Conservation (phyloP, 2,113 vertebrate species). For the Rousettus leschenaultii region DNA sequence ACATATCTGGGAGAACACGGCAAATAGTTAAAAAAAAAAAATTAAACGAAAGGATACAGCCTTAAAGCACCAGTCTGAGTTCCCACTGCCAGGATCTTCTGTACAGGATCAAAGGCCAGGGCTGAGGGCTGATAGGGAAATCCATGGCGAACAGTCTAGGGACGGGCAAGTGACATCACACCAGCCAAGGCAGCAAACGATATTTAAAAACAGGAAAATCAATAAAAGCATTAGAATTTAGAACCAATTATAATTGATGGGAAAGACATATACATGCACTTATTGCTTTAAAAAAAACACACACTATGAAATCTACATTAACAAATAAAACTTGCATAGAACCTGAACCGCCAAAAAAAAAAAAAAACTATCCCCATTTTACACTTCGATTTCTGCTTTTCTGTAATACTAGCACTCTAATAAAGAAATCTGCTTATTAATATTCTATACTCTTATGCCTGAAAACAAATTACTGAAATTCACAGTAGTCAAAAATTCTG, state of each 20-base stretch:
- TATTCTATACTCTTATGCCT: background rate
- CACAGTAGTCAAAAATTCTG: background rate
- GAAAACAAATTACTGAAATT: background rate
- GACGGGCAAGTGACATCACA: slow-evolving; percentile 68
- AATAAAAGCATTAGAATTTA: slow-evolving; percentile 58
- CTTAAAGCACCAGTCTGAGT: slow-evolving; percentile 96
- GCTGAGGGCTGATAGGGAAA: slow-evolving; percentile 98
- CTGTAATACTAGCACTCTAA: background rate
- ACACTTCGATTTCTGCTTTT: background rate
- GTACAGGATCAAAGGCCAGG: slow-evolving; percentile 98
- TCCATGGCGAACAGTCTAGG: slow-evolving; percentile 97
- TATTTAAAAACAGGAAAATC: slow-evolving; percentile 66
- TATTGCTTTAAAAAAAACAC: background rate
- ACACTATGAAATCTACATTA: background rate
- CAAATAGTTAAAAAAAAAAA: background rate
- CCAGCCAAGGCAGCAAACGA: slow-evolving; percentile 59
- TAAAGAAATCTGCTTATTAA: background rate
- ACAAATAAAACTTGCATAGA: background rate
- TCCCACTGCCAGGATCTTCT: slow-evolving; percentile 98
- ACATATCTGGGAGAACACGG: background rate
- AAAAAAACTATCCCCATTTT: background rate
- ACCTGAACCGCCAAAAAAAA: background rate
- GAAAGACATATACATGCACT: slow-evolving; percentile 16
- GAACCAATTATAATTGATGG: background rate
- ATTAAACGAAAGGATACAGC: slow-evolving; percentile 95